A percentile compares a stretch with the other conserved stretches of the same genome.
phyloP scores from a whole-genome alignment of 2,888 invertebrate genomes.

The Chydorus sphaericus region DNA sequence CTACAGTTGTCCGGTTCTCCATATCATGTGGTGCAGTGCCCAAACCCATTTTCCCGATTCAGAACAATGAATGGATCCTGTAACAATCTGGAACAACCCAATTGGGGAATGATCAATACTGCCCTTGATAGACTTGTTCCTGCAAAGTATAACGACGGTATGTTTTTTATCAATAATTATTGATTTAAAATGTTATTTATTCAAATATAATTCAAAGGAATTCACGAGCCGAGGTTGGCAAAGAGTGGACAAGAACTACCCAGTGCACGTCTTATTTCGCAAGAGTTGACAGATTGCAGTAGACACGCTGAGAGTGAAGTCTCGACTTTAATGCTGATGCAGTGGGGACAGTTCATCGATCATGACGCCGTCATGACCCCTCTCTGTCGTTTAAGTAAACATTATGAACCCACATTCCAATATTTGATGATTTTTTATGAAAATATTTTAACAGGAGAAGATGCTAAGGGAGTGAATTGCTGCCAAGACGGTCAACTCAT shows the following conservation, averaged over 20 bases:
- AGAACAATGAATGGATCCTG: conserved; percentile 29
- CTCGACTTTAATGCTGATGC: conserved; percentile 16
- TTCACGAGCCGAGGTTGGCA: conserved; percentile 20
- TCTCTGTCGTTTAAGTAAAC: too few relatives aligned
- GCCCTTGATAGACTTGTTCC: conserved; percentile 30
- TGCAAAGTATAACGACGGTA: conserved; percentile 32
- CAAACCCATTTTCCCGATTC: conserved; percentile 23
- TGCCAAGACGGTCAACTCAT: conserved; percentile 18
- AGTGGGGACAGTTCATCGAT: conserved; percentile 23
- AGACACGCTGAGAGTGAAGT: conserved; percentile 10
- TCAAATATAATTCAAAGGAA: conserved; percentile 17
- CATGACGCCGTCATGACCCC: too few relatives aligned
- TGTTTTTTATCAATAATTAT: conserved; percentile 16
- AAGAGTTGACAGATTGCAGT: conserved; percentile 15
- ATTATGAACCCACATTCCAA: too few relatives aligned
- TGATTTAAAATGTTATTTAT: too few relatives aligned
- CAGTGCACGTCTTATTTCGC: conserved; percentile 21
- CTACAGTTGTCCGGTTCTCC: too few relatives aligned
- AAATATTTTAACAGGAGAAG: neutral
- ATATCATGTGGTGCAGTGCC: too few relatives aligned
- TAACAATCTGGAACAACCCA: conserved; percentile 29
- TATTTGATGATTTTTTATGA: neutral
- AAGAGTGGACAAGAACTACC: conserved; percentile 21
- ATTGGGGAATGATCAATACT: conserved; percentile 30
- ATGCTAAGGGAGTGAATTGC: conserved; percentile 16